Conservation (phyloP, 2,113 vertebrate species). For the Oncorhynchus gorbuscha region DNA sequence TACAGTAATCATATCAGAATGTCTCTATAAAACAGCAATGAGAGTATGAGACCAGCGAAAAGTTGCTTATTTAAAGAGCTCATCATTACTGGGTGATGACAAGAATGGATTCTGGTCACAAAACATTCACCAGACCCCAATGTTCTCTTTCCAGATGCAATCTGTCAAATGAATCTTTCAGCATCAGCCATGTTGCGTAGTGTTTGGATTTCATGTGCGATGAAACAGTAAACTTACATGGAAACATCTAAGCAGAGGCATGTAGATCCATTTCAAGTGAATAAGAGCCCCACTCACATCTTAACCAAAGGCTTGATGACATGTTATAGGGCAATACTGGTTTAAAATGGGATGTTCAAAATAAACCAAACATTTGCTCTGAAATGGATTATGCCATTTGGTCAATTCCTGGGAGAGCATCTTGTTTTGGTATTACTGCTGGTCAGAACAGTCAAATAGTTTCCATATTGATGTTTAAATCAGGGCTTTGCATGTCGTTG, state of each 20-base stretch:
- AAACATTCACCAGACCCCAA: constrained; percentile 13
- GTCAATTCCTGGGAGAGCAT: constrained; percentile 44
- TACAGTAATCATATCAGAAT: constrained; percentile 48
- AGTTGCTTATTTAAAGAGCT: constrained; percentile 17
- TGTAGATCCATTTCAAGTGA: constrained; percentile 33
- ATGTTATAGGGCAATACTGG: neutral
- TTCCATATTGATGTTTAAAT: constrained; percentile 38
- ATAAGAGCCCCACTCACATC: constrained; percentile 13
- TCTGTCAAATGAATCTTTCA: neutral
- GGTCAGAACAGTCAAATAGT: constrained; percentile 43
- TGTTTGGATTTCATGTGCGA: constrained; percentile 40
- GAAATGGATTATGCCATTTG: constrained; percentile 11
- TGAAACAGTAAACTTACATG: constrained; percentile 21
- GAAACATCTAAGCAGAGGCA: constrained; percentile 21
- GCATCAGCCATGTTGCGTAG: constrained; percentile 38
- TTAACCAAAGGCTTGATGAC: constrained; percentile 17
- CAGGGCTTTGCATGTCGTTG: constrained; percentile 49
- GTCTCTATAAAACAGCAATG: constrained; percentile 36
- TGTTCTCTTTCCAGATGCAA: neutral
- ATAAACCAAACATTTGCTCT: neutral
- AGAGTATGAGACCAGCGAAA: constrained; percentile 16
- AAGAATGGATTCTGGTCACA: constrained; percentile 13
- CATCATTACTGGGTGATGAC: constrained; percentile 9
- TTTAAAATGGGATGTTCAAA: neutral
- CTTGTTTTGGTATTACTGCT: constrained; percentile 61